A percentile compares a stretch with the other conserved stretches of the same genome.
Conservation (phyloP, 2,888 invertebrate genomes). For the Yponomeuta cagnagella region DNA sequence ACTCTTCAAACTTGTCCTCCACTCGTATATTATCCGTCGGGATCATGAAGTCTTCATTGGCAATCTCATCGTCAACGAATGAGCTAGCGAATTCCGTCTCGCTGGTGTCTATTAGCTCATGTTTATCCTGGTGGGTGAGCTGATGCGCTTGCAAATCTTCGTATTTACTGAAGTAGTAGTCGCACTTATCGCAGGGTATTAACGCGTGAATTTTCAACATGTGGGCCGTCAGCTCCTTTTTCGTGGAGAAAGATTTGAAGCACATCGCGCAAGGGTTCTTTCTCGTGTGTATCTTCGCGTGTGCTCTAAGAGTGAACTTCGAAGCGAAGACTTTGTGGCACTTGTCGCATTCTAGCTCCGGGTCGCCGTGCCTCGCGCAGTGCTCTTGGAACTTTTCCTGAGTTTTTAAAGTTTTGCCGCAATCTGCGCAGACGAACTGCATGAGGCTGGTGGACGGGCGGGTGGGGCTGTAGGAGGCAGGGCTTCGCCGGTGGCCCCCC, state of each 20-base stretch:
- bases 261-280: slow-evolving; percentile 48
- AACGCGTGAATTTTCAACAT: slow-evolving; percentile 40
- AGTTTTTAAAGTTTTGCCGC: slow-evolving; percentile 53
- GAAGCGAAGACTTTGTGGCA: slow-evolving; percentile 68
- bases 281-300: slow-evolving; percentile 54
- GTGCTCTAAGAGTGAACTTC: slow-evolving; percentile 57
- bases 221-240: slow-evolving; percentile 39
- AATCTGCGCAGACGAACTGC: slow-evolving; percentile 49
- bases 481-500: slow-evolving; percentile 31
- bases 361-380: slow-evolving; percentile 59
- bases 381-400: slow-evolving; percentile 55
- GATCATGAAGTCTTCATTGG: background rate
- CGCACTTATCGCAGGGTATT: slow-evolving; percentile 42
- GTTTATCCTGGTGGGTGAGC: slow-evolving; percentile 23
- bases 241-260: slow-evolving; percentile 37
- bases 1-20: slow-evolving; percentile 18
- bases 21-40: slow-evolving; percentile 10
- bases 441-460: slow-evolving; percentile 23
- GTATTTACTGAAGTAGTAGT: slow-evolving; percentile 32
- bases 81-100: slow-evolving; percentile 28
- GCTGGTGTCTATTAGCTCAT: slow-evolving; percentile 20
- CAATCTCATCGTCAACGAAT: slow-evolving; percentile 5
- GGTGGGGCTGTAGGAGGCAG: slow-evolving; percentile 14
- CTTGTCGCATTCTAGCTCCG: slow-evolving; percentile 57
- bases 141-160: slow-evolving; percentile 35